Percentiles rank a stretch among this genome's conserved stretches.
These are phyloP conservation scores for Lochmaea crataegi DNA, from an alignment of 2,888 invertebrate genomes.

Conservation along the genomic window DNA sequence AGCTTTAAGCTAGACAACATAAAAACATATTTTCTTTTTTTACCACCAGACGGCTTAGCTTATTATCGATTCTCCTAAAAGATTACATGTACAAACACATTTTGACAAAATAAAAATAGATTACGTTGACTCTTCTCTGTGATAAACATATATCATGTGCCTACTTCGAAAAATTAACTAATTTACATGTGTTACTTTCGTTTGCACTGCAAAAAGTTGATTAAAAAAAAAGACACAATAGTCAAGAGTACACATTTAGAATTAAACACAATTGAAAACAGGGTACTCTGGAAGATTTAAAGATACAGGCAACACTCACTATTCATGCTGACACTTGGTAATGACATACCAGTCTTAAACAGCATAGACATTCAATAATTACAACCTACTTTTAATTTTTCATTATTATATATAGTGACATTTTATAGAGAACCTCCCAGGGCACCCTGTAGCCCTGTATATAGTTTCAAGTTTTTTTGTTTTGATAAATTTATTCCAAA, in stretches of 20 bases:
- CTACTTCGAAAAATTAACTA: neutral
- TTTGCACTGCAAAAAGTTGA: neutral
- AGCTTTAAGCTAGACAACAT: neutral
- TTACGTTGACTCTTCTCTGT: neutral
- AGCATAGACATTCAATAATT: neutral
- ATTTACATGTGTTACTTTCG: neutral
- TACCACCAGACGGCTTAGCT: neutral
- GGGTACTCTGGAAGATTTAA: neutral
- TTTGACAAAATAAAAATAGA: neutral
- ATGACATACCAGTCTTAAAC: neutral
- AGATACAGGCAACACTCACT: neutral
- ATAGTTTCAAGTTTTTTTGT: neutral
- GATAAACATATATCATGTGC: neutral
- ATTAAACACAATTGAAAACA: neutral
- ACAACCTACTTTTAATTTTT: neutral
- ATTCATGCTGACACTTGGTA: neutral
- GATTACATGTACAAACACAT: neutral
- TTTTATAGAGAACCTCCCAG: neutral
- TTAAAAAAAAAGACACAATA: neutral
- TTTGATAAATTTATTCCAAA: constrained; percentile 23
- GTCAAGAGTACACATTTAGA: neutral
- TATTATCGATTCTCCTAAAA: neutral
- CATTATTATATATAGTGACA: neutral
- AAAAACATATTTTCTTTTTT: neutral
- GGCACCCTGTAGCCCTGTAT: constrained; percentile 1